Conservation (phyloP, 2,888 invertebrate species). For the Agrenia bidenticulata region DNA sequence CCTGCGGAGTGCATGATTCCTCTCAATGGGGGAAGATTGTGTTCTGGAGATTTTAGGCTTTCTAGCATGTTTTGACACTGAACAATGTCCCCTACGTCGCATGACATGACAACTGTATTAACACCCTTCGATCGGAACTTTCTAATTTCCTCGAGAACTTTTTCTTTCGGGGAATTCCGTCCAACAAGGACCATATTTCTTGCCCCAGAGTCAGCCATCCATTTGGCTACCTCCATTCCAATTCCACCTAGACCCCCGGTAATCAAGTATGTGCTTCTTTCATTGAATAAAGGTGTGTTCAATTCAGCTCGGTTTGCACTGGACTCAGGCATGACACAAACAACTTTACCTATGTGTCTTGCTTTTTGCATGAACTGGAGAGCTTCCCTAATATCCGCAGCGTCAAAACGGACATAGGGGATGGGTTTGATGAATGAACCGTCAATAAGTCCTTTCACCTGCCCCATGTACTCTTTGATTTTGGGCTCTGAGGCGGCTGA, state of each 20-base stretch:
- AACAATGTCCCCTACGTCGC: conserved; percentile 12
- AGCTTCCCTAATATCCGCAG: conserved; percentile 20
- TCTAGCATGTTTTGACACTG: neutral
- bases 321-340: conserved; percentile 32
- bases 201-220: conserved; percentile 16
- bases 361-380: conserved; percentile 29
- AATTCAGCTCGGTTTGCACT: conserved; percentile 6
- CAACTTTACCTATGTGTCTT: conserved; percentile 35
- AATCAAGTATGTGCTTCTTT: conserved; percentile 31
- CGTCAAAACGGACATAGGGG: conserved; percentile 25
- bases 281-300: conserved; percentile 28
- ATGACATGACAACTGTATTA: neutral
- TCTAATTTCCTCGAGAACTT: conserved; percentile 1
- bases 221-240: conserved; percentile 17
- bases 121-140: conserved; percentile 10
- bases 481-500: conserved; percentile 11
- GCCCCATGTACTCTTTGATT: neutral
- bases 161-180: conserved; percentile 7
- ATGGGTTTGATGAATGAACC: conserved; percentile 6
- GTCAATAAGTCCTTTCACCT: neutral
- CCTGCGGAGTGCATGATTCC: conserved; percentile 37
- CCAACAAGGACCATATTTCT: conserved; percentile 17
- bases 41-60: neutral
- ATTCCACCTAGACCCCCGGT: conserved; percentile 28
- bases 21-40: conserved; percentile 25